Conservation (phyloP, 2,113 vertebrate species). For the Cisticola juncidis region DNA sequence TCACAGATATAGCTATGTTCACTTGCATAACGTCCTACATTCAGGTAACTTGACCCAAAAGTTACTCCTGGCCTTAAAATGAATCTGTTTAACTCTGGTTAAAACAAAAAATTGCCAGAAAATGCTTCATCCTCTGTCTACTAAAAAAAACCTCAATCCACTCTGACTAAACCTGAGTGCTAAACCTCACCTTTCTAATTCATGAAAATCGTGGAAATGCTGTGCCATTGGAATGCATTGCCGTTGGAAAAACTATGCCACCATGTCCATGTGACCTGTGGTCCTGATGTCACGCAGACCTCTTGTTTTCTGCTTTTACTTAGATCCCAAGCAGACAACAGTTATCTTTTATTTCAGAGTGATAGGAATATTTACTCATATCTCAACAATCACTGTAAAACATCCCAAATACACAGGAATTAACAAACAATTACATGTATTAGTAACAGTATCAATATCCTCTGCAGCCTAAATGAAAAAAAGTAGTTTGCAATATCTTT, state of each 20-base stretch:
- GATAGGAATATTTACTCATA: neutral
- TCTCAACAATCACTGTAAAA: neutral
- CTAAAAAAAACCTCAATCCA: neutral
- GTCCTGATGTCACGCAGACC: neutral
- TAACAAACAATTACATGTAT: neutral
- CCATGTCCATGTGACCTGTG: neutral
- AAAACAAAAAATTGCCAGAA: neutral
- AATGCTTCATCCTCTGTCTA: neutral
- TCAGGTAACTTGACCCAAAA: neutral
- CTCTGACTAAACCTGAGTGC: neutral
- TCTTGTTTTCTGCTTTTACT: neutral
- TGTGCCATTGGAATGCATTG: no score
- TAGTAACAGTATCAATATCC: neutral
- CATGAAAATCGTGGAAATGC: neutral
- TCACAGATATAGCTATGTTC: neutral
- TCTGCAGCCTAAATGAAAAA: neutral
- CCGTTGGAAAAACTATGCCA: no score
- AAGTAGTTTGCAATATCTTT: neutral
- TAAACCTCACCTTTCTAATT: neutral
- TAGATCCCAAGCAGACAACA: neutral
- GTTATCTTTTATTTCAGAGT: neutral
- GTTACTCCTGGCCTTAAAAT: neutral
- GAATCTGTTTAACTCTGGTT: neutral
- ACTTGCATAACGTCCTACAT: accelerated
- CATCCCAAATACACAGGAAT: neutral